Base-by-base conservation (phyloP, 2,797 vertebrate genomes). In the Cetoscarus ocellatus region DNA sequence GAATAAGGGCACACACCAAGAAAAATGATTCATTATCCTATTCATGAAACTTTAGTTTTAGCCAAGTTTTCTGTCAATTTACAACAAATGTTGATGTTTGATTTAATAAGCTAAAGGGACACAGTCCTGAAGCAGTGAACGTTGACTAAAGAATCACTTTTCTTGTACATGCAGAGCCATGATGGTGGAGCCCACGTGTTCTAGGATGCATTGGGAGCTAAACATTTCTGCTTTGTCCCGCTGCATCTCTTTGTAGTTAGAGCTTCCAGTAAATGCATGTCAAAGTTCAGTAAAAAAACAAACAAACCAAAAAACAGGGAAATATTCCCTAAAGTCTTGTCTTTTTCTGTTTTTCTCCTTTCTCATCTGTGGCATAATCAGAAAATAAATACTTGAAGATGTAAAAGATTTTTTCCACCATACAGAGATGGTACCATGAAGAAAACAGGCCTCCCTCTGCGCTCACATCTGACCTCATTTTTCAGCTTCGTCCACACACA, bases 351-450 rank as follows among this genome's bases (percentile, higher is more conserved):
- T 65, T 45, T 73, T 18, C 12, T 43, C 19, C n/a, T 48, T 5
- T 45, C 12, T 62, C n/a, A 70, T 83, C 55, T 83, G 62, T 77
- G 18, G 38, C 71, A 51, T 74, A 77, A 83, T 70, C 70, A 71
- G 47, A 40, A 15, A 66, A 86, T 92, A 18, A 86, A 92, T 91
- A 81, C 86, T 88, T 88, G 57, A 93, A 83, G 68, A 59, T 62
- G 65, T 70, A 84, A 77, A 82, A 86, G 61, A 83, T 70, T 67
- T 82, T 27, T 92, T 91, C 69, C 72, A 67, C 58, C 79, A 79
- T 80, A 82, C 62, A 73, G 69, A 83, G 73, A 80, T 59, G 51
- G 61, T 34, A 77, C 40, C 35, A 44, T 70, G 72, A 59, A 72
- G 73, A 65, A 60, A 61, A 75, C n/a, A 47, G 57, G 49, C 65